phyloP scores from a whole-genome alignment of 2,113 vertebrate species.

The Erpornis zantholeuca region DNA sequence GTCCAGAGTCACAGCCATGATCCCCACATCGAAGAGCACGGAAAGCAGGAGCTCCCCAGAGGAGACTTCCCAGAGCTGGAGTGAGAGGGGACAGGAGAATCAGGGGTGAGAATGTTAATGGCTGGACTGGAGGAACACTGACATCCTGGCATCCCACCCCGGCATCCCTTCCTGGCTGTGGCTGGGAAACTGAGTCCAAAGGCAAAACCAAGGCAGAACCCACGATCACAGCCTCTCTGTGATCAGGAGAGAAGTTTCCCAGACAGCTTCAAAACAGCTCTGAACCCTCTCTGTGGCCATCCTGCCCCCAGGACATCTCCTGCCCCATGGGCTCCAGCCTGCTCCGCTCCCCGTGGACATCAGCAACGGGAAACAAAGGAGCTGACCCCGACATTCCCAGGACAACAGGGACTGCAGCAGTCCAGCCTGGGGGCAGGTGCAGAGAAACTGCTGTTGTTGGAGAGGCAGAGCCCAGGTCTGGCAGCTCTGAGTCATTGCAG shows the following conservation, averaged over 20 bases:
- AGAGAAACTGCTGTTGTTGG: background rate
- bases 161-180: background rate
- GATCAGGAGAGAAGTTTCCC: background rate
- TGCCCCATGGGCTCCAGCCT: background rate
- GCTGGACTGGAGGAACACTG: background rate
- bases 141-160: background rate
- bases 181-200: background rate
- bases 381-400: background rate
- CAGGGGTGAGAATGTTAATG: background rate
- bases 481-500: constrained; percentile 40
- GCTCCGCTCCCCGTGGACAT: background rate
- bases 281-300: background rate
- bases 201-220: background rate
- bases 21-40: constrained; percentile 87
- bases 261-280: background rate
- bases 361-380: background rate
- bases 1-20: constrained; percentile 93
- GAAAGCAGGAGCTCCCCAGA: constrained; percentile 92
- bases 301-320: background rate
- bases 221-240: background rate
- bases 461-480: constrained; percentile 9
- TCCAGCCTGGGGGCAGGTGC: background rate
- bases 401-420: background rate
- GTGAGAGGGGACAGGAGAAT: background rate
- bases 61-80: constrained; percentile 91